Conservation (phyloP, 2,113 vertebrate genomes). For the Psophia crepitans region DNA sequence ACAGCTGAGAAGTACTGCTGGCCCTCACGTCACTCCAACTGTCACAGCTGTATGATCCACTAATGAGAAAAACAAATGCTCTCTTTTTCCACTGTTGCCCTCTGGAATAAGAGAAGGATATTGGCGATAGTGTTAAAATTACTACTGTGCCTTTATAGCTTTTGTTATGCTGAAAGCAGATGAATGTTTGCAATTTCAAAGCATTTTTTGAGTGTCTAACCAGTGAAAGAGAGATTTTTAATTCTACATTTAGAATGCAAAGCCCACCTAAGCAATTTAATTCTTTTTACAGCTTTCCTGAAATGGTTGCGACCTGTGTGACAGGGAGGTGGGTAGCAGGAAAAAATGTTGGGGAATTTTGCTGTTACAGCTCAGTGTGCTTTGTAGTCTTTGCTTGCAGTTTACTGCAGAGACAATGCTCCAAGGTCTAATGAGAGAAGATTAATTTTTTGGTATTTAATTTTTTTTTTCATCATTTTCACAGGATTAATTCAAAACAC, state of each 20-base stretch:
- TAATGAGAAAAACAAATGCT: background rate
- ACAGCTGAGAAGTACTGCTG: background rate
- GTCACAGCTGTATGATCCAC: background rate
- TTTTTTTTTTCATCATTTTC: background rate
- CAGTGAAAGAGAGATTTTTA: background rate
- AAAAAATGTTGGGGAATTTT: background rate
- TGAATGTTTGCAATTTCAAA: background rate
- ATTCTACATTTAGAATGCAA: background rate
- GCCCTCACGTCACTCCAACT: background rate
- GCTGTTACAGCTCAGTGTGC: background rate
- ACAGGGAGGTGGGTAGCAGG: background rate
- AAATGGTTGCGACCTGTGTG: background rate
- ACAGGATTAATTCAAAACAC: background rate
- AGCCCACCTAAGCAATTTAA: background rate
- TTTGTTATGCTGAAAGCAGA: background rate
- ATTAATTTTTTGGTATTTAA: background rate
- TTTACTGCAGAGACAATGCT: background rate
- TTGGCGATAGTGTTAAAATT: background rate
- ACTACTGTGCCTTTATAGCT: background rate
- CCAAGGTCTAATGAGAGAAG: background rate
- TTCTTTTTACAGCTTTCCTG: conserved; percentile 5
- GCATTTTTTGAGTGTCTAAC: background rate
- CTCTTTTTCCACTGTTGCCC: background rate
- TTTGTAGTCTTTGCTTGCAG: background rate
- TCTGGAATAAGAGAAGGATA: background rate